Base-by-base conservation (phyloP, 2,113 vertebrate species). In the Tonatia bakeri region DNA sequence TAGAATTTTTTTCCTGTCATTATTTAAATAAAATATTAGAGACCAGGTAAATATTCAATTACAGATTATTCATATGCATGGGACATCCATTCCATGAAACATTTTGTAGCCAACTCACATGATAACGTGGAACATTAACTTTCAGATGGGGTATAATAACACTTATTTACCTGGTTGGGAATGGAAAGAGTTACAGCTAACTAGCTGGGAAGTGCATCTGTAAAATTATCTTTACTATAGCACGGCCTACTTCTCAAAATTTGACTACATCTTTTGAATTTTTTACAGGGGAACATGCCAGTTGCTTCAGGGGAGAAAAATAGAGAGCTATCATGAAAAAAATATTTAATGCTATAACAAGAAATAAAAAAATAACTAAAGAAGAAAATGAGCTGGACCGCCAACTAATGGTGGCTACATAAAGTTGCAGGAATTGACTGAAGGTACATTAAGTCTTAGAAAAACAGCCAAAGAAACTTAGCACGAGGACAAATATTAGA, bases 1-100 rank as follows among this genome's bases (percentile, higher is more conserved):
- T 94, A 81, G 28, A 38, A 50, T 38, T 88, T 88, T 87, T 97
- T 89, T 81, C 13, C 65, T 72, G 65, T 28, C 26, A 56, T 80
- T 73, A 77, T 91, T 97, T 94, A 81, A 31, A 64, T 45, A 88
- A 87, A 93, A 92, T 75, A 87, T 82, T 90, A 80, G 20, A 84
- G 69, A 82, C 4, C 83, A 54, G 24, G 7, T 67, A 94, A 96
- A 79, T 65, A 59, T 77, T 52, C n/a, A 73, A 26, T 54, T 65
- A 54, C 12, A 59, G 77, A 90, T 73, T 31, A 94, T 73, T 64
- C 40, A 87, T 79, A 47, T 73, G 85, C 50, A 80, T 90, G 19
- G 64, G 52, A 59, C 16, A 87, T 47, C 24, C 36, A 73, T 59
- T 76, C 22, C 45, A 77, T 33, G 28, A 77, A 72, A 54, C 87